Evolutionary conservation across 2,113 vertebrate species (phyloP).

Genomic region (Scomber colias): DNA sequence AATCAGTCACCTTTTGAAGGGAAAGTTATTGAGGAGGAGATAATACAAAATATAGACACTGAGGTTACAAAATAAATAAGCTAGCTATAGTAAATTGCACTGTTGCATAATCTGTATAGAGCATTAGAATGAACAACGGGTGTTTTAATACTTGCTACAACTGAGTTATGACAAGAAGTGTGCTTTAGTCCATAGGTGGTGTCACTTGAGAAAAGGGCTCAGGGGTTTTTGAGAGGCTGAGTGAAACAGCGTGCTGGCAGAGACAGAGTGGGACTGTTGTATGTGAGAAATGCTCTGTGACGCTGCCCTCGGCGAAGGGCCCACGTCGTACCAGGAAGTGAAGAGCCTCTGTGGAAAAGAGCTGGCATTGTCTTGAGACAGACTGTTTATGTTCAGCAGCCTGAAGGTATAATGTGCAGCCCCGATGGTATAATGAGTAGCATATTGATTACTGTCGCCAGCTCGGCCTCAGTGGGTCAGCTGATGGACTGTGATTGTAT

Average conservation of each 20-base stretch:
- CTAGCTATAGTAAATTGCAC: neutral
- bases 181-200: slow-evolving; percentile 3
- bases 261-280: slow-evolving; percentile 61
- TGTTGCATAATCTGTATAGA: neutral
- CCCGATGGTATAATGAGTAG: slow-evolving; percentile 43
- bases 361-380: slow-evolving; percentile 78
- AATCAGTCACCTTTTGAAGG: too few species aligned
- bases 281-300: slow-evolving; percentile 71
- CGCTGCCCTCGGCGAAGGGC: slow-evolving; percentile 46
- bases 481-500: slow-evolving; percentile 40
- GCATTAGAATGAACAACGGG: neutral
- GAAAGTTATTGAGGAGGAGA: neutral
- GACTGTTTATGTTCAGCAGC: slow-evolving; percentile 55
- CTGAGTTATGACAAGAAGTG: neutral
- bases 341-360: slow-evolving; percentile 71
- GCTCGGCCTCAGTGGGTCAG: slow-evolving; percentile 44
- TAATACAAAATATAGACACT: slow-evolving; percentile 3
- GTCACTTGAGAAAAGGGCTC: neutral
- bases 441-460: slow-evolving; percentile 59
- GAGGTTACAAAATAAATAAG: slow-evolving; percentile 6
- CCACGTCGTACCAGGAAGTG: slow-evolving; percentile 84
- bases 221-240: slow-evolving; percentile 15
- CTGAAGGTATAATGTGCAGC: slow-evolving; percentile 39
- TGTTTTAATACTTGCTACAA: neutral
- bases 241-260: slow-evolving; percentile 23